phyloP scores from a whole-genome alignment of 2,797 vertebrate species.

The Champsocephalus gunnari region DNA sequence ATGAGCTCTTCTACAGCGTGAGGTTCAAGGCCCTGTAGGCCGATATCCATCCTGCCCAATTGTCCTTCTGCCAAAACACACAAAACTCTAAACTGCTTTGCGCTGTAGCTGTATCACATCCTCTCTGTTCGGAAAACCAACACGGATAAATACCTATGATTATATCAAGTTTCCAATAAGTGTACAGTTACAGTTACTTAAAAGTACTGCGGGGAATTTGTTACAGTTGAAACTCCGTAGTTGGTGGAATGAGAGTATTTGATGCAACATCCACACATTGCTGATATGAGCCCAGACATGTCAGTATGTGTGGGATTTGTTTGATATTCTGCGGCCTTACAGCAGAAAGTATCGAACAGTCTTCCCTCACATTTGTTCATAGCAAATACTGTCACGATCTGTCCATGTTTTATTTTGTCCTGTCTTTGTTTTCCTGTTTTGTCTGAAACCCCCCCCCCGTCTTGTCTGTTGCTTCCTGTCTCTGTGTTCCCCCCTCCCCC shows the following conservation, averaged over 20 bases:
- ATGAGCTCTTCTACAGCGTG: background rate
- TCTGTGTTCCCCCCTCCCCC: too few relatives aligned
- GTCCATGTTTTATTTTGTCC: too few relatives aligned
- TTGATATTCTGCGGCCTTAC: constrained; percentile 16
- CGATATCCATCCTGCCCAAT: background rate
- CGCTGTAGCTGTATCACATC: too few relatives aligned
- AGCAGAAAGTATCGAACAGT: constrained; percentile 33
- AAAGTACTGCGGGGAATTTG: constrained; percentile 2
- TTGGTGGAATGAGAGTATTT: constrained; percentile 4
- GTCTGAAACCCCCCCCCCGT: too few relatives aligned
- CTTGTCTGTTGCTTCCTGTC: too few relatives aligned
- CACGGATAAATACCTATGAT: background rate
- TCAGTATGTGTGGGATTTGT: background rate
- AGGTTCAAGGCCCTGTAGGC: background rate
- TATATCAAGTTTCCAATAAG: background rate
- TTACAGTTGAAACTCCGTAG: background rate
- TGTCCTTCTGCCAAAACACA: background rate
- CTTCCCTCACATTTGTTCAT: too few relatives aligned
- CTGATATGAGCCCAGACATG: background rate
- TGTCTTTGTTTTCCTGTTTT: too few relatives aligned
- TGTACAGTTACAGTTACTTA: background rate
- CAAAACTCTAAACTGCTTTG: too few relatives aligned
- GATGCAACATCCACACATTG: constrained; percentile 1
- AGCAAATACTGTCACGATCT: too few relatives aligned
- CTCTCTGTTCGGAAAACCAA: background rate